These are phyloP conservation scores for Xylocopa sonorina DNA, from an alignment of 1,140 invertebrate genomes.

Conservation along the genomic window DNA sequence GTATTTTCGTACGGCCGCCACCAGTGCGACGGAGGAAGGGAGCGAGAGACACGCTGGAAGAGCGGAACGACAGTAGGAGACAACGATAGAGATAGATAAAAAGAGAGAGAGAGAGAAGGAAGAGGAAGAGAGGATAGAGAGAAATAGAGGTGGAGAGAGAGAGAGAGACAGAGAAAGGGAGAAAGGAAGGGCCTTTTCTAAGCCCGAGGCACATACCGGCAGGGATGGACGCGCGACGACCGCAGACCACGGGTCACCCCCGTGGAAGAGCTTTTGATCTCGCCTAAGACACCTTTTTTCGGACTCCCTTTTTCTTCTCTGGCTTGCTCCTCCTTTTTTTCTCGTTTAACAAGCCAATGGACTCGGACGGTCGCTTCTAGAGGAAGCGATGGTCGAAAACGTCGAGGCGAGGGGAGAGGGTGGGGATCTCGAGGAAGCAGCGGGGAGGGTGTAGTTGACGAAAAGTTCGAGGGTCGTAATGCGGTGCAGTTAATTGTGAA, in stretches of 20 bases:
- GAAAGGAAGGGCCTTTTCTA: constrained; percentile 37
- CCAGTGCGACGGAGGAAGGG: constrained; percentile 24
- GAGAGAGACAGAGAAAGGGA: neutral
- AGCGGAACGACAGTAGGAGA: constrained; percentile 4
- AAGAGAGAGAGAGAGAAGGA: neutral
- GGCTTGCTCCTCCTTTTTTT: constrained; percentile 21
- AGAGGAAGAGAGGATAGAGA: neutral
- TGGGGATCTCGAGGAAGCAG: neutral
- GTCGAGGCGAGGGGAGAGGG: neutral
- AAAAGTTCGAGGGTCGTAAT: constrained; percentile 51
- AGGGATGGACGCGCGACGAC: constrained; percentile 62
- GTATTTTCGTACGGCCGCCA: constrained; percentile 55
- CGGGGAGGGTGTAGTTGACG: constrained; percentile 33
- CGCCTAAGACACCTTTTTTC: constrained; percentile 66
- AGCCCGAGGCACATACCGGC: constrained; percentile 41
- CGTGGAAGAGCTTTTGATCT: constrained; percentile 70
- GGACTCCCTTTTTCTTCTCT: constrained; percentile 55
- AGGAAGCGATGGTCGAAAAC: constrained; percentile 7
- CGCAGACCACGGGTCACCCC: constrained; percentile 60
- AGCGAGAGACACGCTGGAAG: constrained; percentile 8
- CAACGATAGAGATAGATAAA: neutral
- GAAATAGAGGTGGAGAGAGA: too few species aligned
- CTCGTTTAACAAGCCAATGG: constrained; percentile 55
- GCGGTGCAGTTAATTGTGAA: constrained; percentile 51
- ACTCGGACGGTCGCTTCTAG: constrained; percentile 45